Conservation (phyloP, 2,888 invertebrate genomes). For the Latheticus oryzae region DNA sequence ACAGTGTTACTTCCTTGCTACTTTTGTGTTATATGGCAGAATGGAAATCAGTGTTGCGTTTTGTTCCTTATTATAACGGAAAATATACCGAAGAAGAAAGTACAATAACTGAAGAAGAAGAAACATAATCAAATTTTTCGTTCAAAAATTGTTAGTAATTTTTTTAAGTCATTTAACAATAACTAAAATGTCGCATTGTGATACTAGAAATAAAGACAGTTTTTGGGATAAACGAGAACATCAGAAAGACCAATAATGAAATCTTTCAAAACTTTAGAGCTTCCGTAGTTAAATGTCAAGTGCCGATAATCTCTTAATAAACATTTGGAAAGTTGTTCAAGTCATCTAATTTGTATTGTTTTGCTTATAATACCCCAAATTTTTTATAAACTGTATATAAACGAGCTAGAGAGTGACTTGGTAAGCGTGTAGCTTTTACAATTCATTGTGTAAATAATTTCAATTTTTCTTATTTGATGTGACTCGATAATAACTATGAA, state of each 20-base stretch:
- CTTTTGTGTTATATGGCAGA: constrained; percentile 46
- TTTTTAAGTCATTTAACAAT: constrained; percentile 16
- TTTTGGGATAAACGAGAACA: constrained; percentile 18
- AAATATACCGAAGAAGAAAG: constrained; percentile 40
- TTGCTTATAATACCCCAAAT: constrained; percentile 14
- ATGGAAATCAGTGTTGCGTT: constrained; percentile 50
- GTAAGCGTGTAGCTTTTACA: constrained; percentile 20
- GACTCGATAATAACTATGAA: constrained; percentile 40
- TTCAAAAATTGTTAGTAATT: no score
- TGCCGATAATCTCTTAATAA: constrained; percentile 43
- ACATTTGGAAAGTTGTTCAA: no score
- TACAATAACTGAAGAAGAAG: not conserved
- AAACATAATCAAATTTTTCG: constrained; percentile 14
- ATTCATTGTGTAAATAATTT: constrained; percentile 18
- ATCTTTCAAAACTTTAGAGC: constrained; percentile 45
- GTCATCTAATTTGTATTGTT: constrained; percentile 7
- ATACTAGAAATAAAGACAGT: constrained; percentile 34
- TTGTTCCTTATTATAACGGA: constrained; percentile 51
- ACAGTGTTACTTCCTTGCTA: constrained; percentile 40
- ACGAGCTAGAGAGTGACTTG: constrained; percentile 30
- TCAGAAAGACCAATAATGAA: constrained; percentile 39
- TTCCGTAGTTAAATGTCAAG: constrained; percentile 51
- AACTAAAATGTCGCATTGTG: constrained; percentile 32
- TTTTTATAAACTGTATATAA: constrained; percentile 24
- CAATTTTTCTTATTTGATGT: constrained; percentile 37